Evolutionary conservation across 2,113 vertebrate species (phyloP).

Genomic region (Podarcis muralis): DNA sequence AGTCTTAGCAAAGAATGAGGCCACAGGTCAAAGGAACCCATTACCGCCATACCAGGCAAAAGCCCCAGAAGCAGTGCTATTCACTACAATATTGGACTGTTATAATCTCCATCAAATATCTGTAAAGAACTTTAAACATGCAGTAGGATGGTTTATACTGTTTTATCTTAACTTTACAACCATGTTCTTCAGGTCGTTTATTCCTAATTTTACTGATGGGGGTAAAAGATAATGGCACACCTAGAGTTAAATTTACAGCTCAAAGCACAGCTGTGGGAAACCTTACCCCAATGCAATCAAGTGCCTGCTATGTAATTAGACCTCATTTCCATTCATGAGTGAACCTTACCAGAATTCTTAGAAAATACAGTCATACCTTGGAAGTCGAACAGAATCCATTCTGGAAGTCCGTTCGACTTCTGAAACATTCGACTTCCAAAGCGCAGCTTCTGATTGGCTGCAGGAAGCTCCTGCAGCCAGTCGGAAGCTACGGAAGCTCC

Average conservation of each 20-base stretch:
- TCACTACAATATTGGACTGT: neutral
- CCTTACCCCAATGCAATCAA: neutral
- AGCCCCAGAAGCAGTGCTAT: neutral
- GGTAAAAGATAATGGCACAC: neutral
- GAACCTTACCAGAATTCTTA: neutral
- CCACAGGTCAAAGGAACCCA: neutral
- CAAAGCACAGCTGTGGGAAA: neutral
- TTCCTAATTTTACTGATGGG: neutral
- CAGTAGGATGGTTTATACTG: neutral
- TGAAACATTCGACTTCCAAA: too few species aligned
- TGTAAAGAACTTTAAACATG: neutral
- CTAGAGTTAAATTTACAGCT: neutral
- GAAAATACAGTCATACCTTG: neutral
- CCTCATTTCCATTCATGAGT: neutral
- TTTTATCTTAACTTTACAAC: neutral
- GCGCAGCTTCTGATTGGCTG: too few species aligned
- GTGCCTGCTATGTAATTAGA: neutral
- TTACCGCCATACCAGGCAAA: neutral
- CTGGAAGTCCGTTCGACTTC: too few species aligned
- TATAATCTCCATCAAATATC: neutral
- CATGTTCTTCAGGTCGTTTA: neutral
- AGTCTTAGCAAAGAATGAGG: neutral
- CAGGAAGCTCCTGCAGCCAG: too few species aligned
- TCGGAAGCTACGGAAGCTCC: too few species aligned
- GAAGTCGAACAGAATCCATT: too few species aligned